Evolutionary conservation across 2,888 invertebrate genomes (phyloP), one percentile per base, ranked within the genome.

Genomic region (Eledona agricola): DNA sequence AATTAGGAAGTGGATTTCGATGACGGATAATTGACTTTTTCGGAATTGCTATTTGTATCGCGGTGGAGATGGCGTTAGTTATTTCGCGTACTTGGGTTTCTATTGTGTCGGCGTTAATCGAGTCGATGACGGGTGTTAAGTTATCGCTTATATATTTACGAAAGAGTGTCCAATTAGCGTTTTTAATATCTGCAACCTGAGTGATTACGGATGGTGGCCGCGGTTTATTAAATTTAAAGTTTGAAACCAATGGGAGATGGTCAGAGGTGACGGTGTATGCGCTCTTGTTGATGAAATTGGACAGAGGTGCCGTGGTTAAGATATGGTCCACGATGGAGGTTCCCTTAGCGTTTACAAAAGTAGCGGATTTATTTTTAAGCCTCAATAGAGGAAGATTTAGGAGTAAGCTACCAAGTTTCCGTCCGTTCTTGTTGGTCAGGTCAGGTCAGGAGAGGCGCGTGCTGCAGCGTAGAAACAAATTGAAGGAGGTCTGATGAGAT

Each of bases 291-390:
- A 37, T 17, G 11, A 22, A 11, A n/a, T n/a, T 5, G 23, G 28
- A 2, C 9, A 15, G n/a, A 45, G 13, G 4, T 28, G 12, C 5
- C 37, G 31, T 9, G 51, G 19, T 16, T 4, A 45, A 10, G 3
- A 51, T 45, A 29, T 51, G 51, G 28, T 51, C 4, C n/a, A 20
- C 15, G 7, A 43, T 51, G 10, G 42, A 42, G 7, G 10, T 19
- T 1, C 51, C 51, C 1, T 4, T 7, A 10, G 42, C 42, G 2
- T 4, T 13, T 3, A 42, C 2, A 6, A 51, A 35, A 1, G 43
- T 42, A 3, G 51, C 35, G n/a, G 4, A 6, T 2, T 5, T 23
- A 12, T 34, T 22, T 3, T 10, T n/a, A n/a, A n/a, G n/a, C n/a
- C n/a, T n/a, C n/a, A n/a, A n/a, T n/a, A n/a, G n/a, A n/a, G n/a